These are phyloP conservation scores for Conopomorpha cramerella DNA, from an alignment of 1,140 invertebrate genomes.

Conservation along the genomic window DNA sequence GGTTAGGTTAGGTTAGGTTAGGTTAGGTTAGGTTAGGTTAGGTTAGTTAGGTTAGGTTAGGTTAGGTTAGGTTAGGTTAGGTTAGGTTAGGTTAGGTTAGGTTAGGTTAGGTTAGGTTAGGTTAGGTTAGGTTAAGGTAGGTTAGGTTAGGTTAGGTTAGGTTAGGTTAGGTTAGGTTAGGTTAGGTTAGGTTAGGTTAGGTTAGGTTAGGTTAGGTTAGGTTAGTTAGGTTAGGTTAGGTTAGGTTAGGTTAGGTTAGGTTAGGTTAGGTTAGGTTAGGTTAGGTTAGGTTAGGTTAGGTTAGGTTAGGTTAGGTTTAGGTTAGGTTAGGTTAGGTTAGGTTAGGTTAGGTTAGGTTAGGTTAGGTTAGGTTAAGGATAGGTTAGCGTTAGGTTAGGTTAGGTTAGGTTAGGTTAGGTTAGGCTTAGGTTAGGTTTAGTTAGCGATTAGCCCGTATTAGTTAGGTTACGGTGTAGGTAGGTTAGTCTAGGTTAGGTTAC, in stretches of 20 bases:
- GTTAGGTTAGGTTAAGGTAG: slow-evolving; percentile 13
- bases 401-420: no score
- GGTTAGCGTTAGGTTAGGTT: no score
- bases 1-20: slow-evolving; percentile 10
- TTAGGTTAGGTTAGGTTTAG: slow-evolving; percentile 12
- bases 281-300: slow-evolving; percentile 14
- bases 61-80: slow-evolving; percentile 15
- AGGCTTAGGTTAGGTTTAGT: no score
- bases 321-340: neutral
- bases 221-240: slow-evolving; percentile 16
- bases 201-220: slow-evolving; percentile 25
- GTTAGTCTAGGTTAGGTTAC: no score
- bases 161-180: slow-evolving; percentile 14
- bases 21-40: slow-evolving; percentile 12
- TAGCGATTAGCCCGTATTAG: no score
- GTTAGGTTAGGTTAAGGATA: no score
- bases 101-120: slow-evolving; percentile 23
- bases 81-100: slow-evolving; percentile 21
- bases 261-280: slow-evolving; percentile 20
- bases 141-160: no score
- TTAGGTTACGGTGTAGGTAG: no score
- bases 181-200: slow-evolving; percentile 21
- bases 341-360: no score
- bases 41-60: slow-evolving; percentile 20
- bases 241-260: slow-evolving; percentile 15